Conservation (phyloP, 2,888 invertebrate genomes). For the Nomada ruficornis region DNA sequence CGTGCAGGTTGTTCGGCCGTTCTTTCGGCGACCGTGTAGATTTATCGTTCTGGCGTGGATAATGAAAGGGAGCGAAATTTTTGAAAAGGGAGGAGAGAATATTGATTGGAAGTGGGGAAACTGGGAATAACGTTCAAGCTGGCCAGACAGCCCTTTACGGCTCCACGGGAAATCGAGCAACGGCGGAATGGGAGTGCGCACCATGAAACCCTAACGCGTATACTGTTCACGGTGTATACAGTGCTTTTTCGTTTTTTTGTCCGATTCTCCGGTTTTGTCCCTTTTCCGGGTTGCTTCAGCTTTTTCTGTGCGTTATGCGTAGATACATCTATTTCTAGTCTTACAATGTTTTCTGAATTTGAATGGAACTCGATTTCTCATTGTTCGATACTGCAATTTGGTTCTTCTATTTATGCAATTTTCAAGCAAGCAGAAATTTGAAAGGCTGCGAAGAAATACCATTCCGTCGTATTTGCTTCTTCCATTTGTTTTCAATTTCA, state of each 20-base stretch:
- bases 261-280: conserved; percentile 41
- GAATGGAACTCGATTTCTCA: no score
- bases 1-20: neutral
- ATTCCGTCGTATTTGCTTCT: neutral
- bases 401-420: neutral
- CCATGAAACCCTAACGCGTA: conserved; percentile 58
- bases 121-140: conserved; percentile 42
- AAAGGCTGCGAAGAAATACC: no score
- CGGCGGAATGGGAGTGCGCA: conserved; percentile 57
- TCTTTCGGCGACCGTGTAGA: neutral
- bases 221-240: conserved; percentile 56
- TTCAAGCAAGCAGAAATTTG: no score
- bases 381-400: neutral
- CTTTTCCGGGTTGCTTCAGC: conserved; percentile 10
- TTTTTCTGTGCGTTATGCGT: conserved; percentile 7
- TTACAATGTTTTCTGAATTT: conserved; percentile 27
- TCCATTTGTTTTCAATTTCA: neutral
- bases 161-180: conserved; percentile 60
- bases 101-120: neutral
- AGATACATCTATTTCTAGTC: conserved; percentile 41
- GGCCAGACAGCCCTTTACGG: conserved; percentile 54
- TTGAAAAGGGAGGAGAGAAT: conserved; percentile 1
- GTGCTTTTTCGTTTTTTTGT: conserved; percentile 61
- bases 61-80: conserved; percentile 11
- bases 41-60: neutral